A percentile compares a stretch with the other conserved stretches of the same genome.
Conservation (phyloP, 1,140 invertebrate genomes). For the Stenopsyche tienmushanensis region DNA sequence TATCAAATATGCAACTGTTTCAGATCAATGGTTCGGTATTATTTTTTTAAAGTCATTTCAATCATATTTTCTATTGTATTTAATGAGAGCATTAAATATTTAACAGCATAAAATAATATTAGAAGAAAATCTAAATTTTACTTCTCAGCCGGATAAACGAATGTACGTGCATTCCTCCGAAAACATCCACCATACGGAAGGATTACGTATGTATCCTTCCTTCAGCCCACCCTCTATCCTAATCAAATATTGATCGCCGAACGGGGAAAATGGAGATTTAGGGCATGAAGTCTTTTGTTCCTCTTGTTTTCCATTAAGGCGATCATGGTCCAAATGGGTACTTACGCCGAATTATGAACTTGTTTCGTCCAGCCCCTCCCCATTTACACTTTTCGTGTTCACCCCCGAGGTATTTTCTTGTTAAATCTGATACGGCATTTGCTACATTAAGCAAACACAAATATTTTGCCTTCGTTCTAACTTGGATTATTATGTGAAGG, state of each 20-base stretch:
- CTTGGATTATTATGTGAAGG: too few relatives aligned
- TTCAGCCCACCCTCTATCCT: not conserved
- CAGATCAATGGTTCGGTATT: too few relatives aligned
- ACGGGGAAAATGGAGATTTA: slow-evolving; percentile 20
- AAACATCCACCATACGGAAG: not conserved
- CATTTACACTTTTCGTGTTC: not conserved
- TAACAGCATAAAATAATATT: too few relatives aligned
- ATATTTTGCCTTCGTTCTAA: not conserved
- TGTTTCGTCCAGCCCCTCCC: not conserved
- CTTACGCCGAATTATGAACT: slow-evolving; percentile 33
- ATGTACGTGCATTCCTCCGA: not conserved
- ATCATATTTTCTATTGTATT: too few relatives aligned
- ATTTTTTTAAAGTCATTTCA: too few relatives aligned
- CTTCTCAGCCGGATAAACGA: too few relatives aligned
- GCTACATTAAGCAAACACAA: not conserved
- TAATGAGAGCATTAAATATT: too few relatives aligned
- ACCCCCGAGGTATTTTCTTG: not conserved
- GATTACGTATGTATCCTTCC: not conserved
- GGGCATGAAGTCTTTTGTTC: slow-evolving; percentile 25
- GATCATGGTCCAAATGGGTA: slow-evolving; percentile 24
- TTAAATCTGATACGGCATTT: not conserved
- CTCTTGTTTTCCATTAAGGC: slow-evolving; percentile 22
- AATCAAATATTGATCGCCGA: slow-evolving; percentile 27
- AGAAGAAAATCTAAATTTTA: too few relatives aligned
- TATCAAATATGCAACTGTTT: too few relatives aligned